Conservation (phyloP, 2,113 vertebrate species). For the Vombatus ursinus region DNA sequence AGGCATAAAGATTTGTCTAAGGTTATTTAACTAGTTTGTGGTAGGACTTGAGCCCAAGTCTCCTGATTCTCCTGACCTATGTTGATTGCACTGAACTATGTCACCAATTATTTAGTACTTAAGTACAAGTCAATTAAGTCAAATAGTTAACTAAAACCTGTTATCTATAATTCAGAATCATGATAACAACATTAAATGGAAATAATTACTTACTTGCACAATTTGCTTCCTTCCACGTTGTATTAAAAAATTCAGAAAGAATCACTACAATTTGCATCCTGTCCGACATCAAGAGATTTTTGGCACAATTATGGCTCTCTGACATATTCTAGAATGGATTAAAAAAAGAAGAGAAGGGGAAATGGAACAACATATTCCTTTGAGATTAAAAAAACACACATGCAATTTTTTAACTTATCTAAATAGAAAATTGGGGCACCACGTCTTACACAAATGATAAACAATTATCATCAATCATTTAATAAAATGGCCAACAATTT, state of each 20-base stretch:
- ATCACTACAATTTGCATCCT: constrained; percentile 91
- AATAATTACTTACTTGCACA: constrained; percentile 88
- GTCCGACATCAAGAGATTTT: constrained; percentile 91
- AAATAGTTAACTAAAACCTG: constrained; percentile 46
- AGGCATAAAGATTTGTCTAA: not conserved
- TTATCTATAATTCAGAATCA: not conserved
- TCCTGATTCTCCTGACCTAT: not conserved
- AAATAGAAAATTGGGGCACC: constrained; percentile 18
- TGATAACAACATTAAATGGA: constrained; percentile 46
- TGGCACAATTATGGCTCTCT: constrained; percentile 88
- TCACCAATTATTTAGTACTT: constrained; percentile 4
- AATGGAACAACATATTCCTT: constrained; percentile 29
- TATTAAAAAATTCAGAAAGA: constrained; percentile 84
- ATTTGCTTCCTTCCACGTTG: constrained; percentile 87
- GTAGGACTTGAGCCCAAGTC: not conserved
- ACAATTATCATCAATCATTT: constrained; percentile 32
- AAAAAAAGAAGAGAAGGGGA: not conserved
- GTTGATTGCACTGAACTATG: not conserved
- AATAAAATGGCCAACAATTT: not conserved
- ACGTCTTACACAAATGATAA: constrained; percentile 14
- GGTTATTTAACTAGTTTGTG: not conserved
- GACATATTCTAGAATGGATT: constrained; percentile 84
- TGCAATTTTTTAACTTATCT: constrained; percentile 45
- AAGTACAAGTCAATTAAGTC: constrained; percentile 19
- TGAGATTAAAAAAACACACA: not conserved